Conservation (phyloP, 2,113 vertebrate genomes). For the Triplophysa tibetana region DNA sequence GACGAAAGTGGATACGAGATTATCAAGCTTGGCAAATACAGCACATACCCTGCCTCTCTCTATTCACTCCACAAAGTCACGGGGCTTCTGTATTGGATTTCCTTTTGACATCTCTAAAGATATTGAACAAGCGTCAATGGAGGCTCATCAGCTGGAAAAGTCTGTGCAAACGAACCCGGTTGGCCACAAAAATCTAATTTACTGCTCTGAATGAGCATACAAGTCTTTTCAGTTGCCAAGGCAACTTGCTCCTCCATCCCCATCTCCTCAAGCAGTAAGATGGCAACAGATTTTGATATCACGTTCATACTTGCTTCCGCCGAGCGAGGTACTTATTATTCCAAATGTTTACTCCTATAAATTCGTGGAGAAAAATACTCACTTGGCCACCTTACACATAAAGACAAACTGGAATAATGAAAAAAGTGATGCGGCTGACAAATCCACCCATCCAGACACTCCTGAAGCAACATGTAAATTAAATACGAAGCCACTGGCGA, state of each 20-base stretch:
- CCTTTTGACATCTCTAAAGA: slow-evolving; percentile 29
- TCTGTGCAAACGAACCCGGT: slow-evolving; percentile 47
- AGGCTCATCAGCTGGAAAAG: slow-evolving; percentile 31
- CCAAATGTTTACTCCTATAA: slow-evolving; percentile 14
- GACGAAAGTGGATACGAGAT: slow-evolving; percentile 10
- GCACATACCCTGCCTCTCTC: slow-evolving; percentile 3
- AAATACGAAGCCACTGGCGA: background rate
- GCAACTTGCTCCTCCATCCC: slow-evolving; percentile 50
- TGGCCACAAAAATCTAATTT: slow-evolving; percentile 48
- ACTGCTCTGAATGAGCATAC: slow-evolving; percentile 38
- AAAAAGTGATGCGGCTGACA: too few relatives aligned
- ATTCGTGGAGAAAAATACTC: slow-evolving; percentile 4
- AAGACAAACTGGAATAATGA: background rate
- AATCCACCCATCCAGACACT: background rate
- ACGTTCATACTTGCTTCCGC: slow-evolving; percentile 31
- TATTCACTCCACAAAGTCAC: slow-evolving; percentile 29
- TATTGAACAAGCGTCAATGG: slow-evolving; percentile 41
- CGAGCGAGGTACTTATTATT: slow-evolving; percentile 41
- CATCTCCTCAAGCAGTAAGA: slow-evolving; percentile 34
- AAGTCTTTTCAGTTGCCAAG: slow-evolving; percentile 56
- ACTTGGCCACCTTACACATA: background rate
- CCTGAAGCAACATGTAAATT: background rate
- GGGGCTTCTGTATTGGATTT: slow-evolving; percentile 29
- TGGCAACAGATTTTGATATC: slow-evolving; percentile 34
- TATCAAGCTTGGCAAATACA: slow-evolving; percentile 31